Evolutionary conservation across 2,797 vertebrate genomes (phyloP).

Genomic region (Sus cebifrons): DNA sequence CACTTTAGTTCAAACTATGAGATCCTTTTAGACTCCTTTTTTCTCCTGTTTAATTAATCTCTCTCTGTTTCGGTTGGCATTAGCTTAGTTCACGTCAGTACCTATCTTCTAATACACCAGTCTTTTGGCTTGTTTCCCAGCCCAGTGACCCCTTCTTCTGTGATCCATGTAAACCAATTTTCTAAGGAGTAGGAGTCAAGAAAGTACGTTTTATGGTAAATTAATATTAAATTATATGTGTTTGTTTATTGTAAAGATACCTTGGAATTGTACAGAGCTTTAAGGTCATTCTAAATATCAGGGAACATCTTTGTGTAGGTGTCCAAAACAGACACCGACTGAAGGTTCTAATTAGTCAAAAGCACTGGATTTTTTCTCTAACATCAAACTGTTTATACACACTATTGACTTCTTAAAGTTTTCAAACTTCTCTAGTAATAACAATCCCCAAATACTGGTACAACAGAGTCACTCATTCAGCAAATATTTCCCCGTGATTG

Average conservation of each 20-base stretch:
- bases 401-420: background rate
- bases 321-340: background rate
- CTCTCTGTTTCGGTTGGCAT: background rate
- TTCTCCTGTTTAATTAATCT: background rate
- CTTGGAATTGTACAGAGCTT: constrained; percentile 1
- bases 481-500: background rate
- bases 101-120: background rate
- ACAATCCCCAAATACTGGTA: background rate
- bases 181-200: background rate
- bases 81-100: background rate
- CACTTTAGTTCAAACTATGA: background rate
- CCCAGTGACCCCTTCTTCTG: background rate
- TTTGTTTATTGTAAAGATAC: background rate
- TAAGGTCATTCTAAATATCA: background rate
- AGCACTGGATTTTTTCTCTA: background rate
- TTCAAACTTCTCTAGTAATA: constrained; percentile 16
- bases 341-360: background rate
- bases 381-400: background rate
- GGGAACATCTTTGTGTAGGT: background rate
- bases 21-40: background rate
- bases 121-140: background rate
- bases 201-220: background rate
- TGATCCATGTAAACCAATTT: background rate
- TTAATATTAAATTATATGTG: background rate
- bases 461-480: background rate